Evolutionary conservation across 2,888 invertebrate genomes (phyloP).

Genomic region (Merodon equestris): DNA sequence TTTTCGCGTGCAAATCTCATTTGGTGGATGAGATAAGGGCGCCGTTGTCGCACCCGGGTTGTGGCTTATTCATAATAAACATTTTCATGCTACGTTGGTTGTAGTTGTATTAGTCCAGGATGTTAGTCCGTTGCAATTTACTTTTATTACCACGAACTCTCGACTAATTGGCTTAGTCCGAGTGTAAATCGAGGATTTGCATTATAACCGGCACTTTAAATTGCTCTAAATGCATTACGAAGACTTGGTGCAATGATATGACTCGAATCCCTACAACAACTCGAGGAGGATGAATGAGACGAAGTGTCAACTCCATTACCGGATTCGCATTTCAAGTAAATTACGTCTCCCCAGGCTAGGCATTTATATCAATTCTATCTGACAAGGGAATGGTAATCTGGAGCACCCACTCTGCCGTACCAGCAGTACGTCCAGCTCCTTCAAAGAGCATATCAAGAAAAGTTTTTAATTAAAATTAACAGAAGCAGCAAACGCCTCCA

Average conservation of each 20-base stretch:
- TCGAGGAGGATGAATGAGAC: background rate
- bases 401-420: background rate
- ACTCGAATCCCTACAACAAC: too few species aligned
- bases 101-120: too few species aligned
- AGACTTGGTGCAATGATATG: too few species aligned
- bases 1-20: constrained; percentile 34
- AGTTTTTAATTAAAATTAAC: constrained; percentile 63
- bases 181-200: too few species aligned
- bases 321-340: background rate
- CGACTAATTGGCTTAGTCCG: too few species aligned
- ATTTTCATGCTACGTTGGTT: constrained; percentile 17
- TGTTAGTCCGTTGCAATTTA: too few species aligned
- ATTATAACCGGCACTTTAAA: too few species aligned
- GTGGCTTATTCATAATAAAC: background rate
- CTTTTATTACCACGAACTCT: too few species aligned
- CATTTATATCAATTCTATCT: constrained; percentile 6
- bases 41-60: background rate
- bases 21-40: constrained; percentile 10
- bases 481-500: constrained; percentile 4
- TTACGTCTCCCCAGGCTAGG: background rate
- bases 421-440: background rate
- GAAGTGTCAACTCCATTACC: background rate
- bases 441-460: constrained; percentile 26
- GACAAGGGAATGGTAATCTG: too few species aligned
- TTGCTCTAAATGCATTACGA: too few species aligned